phyloP scores from a whole-genome alignment of 2,888 invertebrate genomes.

The Lepidocyrtoides sp. region DNA sequence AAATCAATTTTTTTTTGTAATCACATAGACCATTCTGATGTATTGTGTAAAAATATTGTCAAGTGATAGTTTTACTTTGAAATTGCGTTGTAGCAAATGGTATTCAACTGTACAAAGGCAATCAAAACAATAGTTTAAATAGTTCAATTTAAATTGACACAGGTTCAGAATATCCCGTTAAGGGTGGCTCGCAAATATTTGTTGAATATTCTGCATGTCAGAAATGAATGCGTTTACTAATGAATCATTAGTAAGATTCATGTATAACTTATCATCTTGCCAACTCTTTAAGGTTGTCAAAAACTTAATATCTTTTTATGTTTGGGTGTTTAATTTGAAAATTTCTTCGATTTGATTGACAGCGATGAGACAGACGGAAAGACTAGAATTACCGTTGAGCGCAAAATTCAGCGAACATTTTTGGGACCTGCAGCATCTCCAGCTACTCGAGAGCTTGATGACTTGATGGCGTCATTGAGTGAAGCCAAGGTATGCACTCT shows the following conservation, averaged over 20 bases:
- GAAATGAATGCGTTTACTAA: not conserved
- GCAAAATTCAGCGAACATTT: slow-evolving; percentile 86
- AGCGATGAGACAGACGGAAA: slow-evolving; percentile 86
- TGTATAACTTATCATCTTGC: not conserved
- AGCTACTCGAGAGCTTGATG: slow-evolving; percentile 97
- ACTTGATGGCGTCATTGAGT: slow-evolving; percentile 97
- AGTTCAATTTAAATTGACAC: too few relatives aligned
- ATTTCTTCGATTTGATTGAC: slow-evolving; percentile 86
- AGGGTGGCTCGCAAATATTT: too few relatives aligned
- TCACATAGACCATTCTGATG: too few relatives aligned
- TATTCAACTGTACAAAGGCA: too few relatives aligned
- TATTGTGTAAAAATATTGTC: too few relatives aligned
- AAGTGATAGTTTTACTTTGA: too few relatives aligned
- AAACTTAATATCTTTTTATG: not conserved
- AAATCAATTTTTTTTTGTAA: too few relatives aligned
- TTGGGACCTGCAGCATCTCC: slow-evolving; percentile 89
- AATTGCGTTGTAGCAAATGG: too few relatives aligned
- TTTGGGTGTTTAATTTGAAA: not conserved
- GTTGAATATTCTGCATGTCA: not conserved
- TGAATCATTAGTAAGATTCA: not conserved
- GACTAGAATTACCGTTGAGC: slow-evolving; percentile 87
- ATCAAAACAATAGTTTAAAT: too few relatives aligned
- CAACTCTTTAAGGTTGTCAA: not conserved
- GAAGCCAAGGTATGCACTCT: slow-evolving; percentile 94
- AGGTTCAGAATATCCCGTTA: too few relatives aligned